Evolutionary conservation across 2,797 vertebrate genomes (phyloP).

Genomic region (Vipera ursinii): DNA sequence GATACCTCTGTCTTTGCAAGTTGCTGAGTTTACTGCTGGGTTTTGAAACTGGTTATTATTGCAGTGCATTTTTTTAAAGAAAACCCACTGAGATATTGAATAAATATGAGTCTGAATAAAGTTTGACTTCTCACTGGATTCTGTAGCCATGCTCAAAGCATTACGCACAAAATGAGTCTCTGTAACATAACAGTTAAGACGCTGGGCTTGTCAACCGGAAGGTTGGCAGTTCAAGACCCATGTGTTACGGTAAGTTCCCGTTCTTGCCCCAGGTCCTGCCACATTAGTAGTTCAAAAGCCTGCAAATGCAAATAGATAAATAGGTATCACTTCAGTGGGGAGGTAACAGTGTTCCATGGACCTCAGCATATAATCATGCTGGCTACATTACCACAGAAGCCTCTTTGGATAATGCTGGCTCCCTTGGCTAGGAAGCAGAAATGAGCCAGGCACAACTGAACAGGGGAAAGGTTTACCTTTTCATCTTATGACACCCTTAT

Average conservation of each 20-base stretch:
- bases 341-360: neutral
- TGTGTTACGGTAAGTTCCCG: neutral
- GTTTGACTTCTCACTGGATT: neutral
- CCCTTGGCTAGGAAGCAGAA: neutral
- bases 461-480: neutral
- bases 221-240: neutral
- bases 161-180: neutral
- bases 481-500: neutral
- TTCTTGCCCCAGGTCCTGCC: neutral
- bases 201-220: neutral
- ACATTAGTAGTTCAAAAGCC: neutral
- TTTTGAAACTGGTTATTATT: neutral
- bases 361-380: neutral
- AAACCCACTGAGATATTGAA: neutral
- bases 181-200: neutral
- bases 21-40: neutral
- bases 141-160: neutral
- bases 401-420: neutral
- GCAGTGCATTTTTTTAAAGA: neutral
- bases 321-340: neutral
- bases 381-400: neutral
- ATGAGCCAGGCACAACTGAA: neutral
- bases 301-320: neutral
- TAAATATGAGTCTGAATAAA: neutral
- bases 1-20: neutral